Evolutionary conservation across 1,140 invertebrate genomes (phyloP).

Genomic region (Dreissena polymorpha): DNA sequence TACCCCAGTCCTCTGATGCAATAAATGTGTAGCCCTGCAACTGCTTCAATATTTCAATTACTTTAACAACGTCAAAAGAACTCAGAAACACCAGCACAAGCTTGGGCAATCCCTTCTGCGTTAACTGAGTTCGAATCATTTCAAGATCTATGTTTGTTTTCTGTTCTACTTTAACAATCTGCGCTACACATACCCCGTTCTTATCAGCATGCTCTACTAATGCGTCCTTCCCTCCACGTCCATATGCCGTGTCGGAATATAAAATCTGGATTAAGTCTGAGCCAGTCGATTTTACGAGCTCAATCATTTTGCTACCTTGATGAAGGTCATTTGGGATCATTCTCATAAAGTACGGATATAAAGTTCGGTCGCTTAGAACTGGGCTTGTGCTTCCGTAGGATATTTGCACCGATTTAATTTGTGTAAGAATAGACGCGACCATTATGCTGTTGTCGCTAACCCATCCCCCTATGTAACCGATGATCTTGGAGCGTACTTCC

Average conservation of each 20-base stretch:
- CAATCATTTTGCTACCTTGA: conserved; percentile 58
- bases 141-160: conserved; percentile 16
- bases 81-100: conserved; percentile 57
- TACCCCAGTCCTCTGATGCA: conserved; percentile 59
- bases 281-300: conserved; percentile 33
- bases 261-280: conserved; percentile 48
- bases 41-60: conserved; percentile 18
- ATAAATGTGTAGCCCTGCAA: conserved; percentile 57
- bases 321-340: conserved; percentile 48
- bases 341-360: conserved; percentile 57
- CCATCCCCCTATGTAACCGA: conserved; percentile 48
- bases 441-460: conserved; percentile 51
- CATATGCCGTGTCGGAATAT: conserved; percentile 56
- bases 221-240: conserved; percentile 53
- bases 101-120: conserved; percentile 32
- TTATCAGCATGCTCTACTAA: conserved; percentile 7
- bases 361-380: conserved; percentile 45
- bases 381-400: conserved; percentile 55
- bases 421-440: conserved; percentile 36
- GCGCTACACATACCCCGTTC: conserved; percentile 49
- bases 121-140: conserved; percentile 30
- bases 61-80: conserved; percentile 34
- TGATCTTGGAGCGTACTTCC: neutral
- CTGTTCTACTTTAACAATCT: conserved; percentile 34
- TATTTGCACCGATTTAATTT: conserved; percentile 46